These are phyloP conservation scores for Emmelina monodactyla DNA, from an alignment of 2,888 invertebrate species.

Conservation along the genomic window DNA sequence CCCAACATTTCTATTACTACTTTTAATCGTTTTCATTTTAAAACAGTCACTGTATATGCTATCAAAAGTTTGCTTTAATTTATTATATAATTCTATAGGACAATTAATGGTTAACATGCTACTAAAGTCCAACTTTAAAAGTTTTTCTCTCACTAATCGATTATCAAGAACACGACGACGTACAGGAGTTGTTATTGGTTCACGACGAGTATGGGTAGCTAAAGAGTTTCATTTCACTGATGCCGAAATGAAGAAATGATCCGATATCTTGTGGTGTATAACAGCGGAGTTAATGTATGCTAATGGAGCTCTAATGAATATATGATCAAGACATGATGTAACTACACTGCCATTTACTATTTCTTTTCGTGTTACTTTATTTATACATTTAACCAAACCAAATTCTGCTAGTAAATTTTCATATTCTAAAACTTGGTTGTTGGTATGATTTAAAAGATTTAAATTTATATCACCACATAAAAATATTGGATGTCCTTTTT, in stretches of 20 bases:
- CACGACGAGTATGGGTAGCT: too few species aligned
- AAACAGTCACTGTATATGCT: background rate
- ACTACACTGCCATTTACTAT: constrained; percentile 3
- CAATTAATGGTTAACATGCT: constrained; percentile 1
- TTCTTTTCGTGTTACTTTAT: constrained; percentile 7
- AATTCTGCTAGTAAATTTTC: constrained; percentile 8
- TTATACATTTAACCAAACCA: constrained; percentile 8
- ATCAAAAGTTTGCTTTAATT: background rate
- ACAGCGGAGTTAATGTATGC: constrained; percentile 5
- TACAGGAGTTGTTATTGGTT: background rate
- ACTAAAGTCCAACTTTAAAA: constrained; percentile 2
- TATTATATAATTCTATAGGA: constrained; percentile 2
- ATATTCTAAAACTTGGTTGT: constrained; percentile 4
- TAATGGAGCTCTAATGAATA: constrained; percentile 1
- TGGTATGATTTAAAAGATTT: constrained; percentile 2
- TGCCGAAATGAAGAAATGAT: constrained; percentile 4
- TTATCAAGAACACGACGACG: constrained; percentile 4
- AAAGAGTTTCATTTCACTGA: constrained; percentile 4
- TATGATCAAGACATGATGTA: constrained; percentile 10
- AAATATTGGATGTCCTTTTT: background rate
- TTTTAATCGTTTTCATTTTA: background rate
- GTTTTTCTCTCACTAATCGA: constrained; percentile 7
- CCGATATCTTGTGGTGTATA: constrained; percentile 9
- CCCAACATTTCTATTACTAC: constrained; percentile 3
- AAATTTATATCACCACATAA: constrained; percentile 9